Percentiles rank a stretch among this genome's conserved stretches.
phyloP scores from a whole-genome alignment of 2,797 vertebrate species.

The Eulemur rubriventer region DNA sequence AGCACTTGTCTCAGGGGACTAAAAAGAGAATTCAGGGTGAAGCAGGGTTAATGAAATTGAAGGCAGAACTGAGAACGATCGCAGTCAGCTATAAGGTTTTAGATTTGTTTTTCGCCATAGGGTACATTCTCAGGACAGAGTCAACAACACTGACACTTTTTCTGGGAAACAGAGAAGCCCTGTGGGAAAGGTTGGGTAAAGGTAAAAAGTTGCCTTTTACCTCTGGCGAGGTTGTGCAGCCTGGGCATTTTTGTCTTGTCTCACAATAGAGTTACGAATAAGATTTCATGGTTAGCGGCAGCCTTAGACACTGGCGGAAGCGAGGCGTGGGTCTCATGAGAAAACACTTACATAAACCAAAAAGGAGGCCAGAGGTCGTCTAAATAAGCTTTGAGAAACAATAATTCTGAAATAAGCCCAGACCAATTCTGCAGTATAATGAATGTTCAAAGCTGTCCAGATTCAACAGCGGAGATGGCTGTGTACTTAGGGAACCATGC shows the following conservation, averaged over 20 bases:
- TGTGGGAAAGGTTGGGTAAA: background rate
- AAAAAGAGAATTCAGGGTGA: background rate
- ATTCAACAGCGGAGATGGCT: background rate
- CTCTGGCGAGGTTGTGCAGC: background rate
- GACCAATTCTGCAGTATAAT: background rate
- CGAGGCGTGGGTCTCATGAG: background rate
- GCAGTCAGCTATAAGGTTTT: accelerated
- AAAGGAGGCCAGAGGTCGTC: conserved; percentile 47
- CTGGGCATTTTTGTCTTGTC: background rate
- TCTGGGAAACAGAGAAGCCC: background rate
- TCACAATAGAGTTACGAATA: background rate
- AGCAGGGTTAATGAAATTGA: background rate
- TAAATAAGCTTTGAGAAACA: conserved; percentile 64
- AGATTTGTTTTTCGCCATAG: background rate
- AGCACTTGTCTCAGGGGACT: background rate
- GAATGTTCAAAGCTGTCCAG: background rate
- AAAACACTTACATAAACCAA: conserved; percentile 63
- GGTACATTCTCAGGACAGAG: background rate
- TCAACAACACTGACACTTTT: accelerated
- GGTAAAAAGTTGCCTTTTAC: background rate
- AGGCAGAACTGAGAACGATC: background rate
- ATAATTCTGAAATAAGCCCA: conserved; percentile 44
- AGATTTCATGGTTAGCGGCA: background rate
- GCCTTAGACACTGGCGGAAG: background rate
- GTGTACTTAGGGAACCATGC: background rate